Evolutionary conservation across 2,888 invertebrate genomes (phyloP), one percentile per base, ranked within the genome.

Genomic region (Beris chalybata): DNA sequence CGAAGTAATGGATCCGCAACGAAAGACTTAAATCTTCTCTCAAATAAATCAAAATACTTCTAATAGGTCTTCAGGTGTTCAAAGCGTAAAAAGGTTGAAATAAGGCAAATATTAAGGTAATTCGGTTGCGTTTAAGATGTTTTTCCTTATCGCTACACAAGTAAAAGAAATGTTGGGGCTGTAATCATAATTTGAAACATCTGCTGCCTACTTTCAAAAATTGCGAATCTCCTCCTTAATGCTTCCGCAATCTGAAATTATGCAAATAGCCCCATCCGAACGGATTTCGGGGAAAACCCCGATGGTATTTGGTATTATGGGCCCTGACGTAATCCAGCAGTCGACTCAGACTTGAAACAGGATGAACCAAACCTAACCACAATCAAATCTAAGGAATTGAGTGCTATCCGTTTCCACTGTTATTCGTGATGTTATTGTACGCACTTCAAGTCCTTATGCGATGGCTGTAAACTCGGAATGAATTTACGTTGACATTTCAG

Each of bases 161-260:
- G 48, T 22, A 61, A 30, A 38, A 15, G 52, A 32, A 58, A 58
- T 38, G 50, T 50, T 50, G 48, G 47, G 44, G 15, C 29, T 61
- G 50, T 61, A 61, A 61, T 61, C 61, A 61, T 61, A 61, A 61
- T 61, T 61, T 38, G 50, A 22, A 50, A 50, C 61, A 61, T 61
- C 61, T 61, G 61, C 61, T 61, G 43, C 61, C 50, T 15, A n/a
- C 58, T 38, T 31, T 32, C 38, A 9, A 11, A 50, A 61, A 61
- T 61, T 61, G 52, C 61, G 38, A 61, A 61, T 61, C 38, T 52
- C 52, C 61, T 32, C 7, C 52, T 52, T 61, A 52, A 52, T 52
- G 61, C 43, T 30, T 29, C 43, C 61, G 38, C 61, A 50, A 61
- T 61, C 52, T 61, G 43, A 47, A 61, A 61, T 61, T 61, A 61